These are phyloP conservation scores for Ennomos erosarius DNA, from an alignment of 2,888 invertebrate genomes.

Conservation along the genomic window DNA sequence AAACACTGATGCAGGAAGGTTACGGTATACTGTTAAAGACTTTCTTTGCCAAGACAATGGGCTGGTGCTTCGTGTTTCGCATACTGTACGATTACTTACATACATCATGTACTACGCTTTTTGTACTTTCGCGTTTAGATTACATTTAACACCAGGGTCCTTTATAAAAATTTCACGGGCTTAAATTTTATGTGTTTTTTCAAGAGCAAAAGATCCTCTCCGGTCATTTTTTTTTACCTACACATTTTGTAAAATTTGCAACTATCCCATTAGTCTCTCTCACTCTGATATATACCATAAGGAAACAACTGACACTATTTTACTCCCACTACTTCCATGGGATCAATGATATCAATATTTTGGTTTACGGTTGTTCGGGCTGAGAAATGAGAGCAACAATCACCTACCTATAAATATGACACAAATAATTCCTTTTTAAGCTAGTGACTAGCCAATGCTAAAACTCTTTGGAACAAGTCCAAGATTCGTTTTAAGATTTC, in stretches of 20 bases:
- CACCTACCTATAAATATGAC: neutral
- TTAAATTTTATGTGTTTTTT: neutral
- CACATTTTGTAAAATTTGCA: no score
- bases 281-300: no score
- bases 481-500: conserved; percentile 40
- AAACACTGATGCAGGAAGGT: conserved; percentile 21
- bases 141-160: conserved; percentile 21
- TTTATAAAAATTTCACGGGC: conserved; percentile 7
- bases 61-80: conserved; percentile 20
- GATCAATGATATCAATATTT: no score
- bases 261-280: no score
- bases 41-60: conserved; percentile 24
- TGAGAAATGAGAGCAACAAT: no score
- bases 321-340: no score
- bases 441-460: conserved; percentile 16
- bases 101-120: conserved; percentile 2
- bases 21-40: conserved; percentile 18
- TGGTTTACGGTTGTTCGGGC: no score
- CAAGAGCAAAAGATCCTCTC: neutral
- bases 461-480: conserved; percentile 42
- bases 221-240: no score
- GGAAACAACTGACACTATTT: no score
- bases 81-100: conserved; percentile 17
- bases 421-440: conserved; percentile 12
- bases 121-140: conserved; percentile 23